These are phyloP conservation scores for Meloe dianella DNA, from an alignment of 2,888 invertebrate species.

Conservation along the genomic window DNA sequence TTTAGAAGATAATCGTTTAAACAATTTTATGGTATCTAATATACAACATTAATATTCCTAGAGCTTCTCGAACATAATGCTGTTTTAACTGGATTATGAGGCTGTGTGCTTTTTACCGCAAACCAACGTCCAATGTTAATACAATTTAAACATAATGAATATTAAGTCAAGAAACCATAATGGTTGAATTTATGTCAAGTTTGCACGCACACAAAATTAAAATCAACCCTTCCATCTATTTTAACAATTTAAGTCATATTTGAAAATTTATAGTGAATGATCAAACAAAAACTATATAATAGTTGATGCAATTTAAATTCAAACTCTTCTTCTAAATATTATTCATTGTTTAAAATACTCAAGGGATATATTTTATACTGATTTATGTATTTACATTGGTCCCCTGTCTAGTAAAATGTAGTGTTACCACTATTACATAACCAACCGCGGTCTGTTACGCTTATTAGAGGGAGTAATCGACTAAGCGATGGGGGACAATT, in stretches of 20 bases:
- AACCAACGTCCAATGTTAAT: background rate
- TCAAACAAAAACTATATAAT: constrained; percentile 39
- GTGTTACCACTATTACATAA: constrained; percentile 28
- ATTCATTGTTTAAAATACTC: constrained; percentile 44
- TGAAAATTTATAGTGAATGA: constrained; percentile 40
- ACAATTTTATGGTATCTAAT: constrained; percentile 11
- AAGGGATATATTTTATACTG: constrained; percentile 38
- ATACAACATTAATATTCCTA: background rate
- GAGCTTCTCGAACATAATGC: background rate
- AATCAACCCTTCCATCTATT: background rate
- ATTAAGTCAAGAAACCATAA: background rate
- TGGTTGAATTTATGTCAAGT: background rate
- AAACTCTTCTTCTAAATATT: constrained; percentile 18
- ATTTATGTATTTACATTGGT: constrained; percentile 49
- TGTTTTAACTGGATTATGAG: constrained; percentile 1
- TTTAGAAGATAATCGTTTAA: background rate
- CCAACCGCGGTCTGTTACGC: constrained; percentile 36
- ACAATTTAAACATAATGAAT: constrained; percentile 9
- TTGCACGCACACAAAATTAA: background rate
- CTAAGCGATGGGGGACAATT: constrained; percentile 42
- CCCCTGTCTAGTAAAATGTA: constrained; percentile 27
- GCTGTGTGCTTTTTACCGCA: background rate
- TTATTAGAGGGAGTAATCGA: constrained; percentile 43
- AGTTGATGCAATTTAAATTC: constrained; percentile 27
- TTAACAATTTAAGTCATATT: background rate